Evolutionary conservation across 2,113 vertebrate species (phyloP), one percentile per base, ranked within the genome.

Genomic region (Riparia riparia): DNA sequence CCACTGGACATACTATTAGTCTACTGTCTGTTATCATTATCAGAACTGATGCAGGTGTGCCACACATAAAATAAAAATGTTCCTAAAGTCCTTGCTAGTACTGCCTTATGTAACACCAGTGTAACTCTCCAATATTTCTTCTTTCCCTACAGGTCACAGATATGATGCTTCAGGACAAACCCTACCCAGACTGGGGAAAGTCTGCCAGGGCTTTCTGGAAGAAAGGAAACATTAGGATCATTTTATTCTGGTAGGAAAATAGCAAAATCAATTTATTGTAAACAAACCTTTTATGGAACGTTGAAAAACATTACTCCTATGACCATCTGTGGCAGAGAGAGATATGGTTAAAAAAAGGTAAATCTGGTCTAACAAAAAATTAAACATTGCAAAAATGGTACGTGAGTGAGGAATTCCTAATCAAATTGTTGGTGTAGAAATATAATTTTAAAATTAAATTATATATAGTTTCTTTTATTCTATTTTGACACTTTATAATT

Each of bases 121-220:
- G 71, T 79, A 66, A 56, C 39, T 32, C 3, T 85, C 8, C 74
- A 8, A 63, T 77, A 18, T 31, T 91, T 60, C 21, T 96, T 70
- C 70, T 65, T 42, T 93, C 61, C 21, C 7, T 95, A 17, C 87
- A 99, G 99, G 99, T 99, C 92, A 99, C 99, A 21, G 99, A 99
- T 82, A 99, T 99, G 99, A 99, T 99, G 99, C 99, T 99, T 78
- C 99, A 99, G 96, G 99, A 99, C 94, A 98, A 99, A 51, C 98
- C 98, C 34, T 99, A 99, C 71, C 99, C 99, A 86, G 98, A 99
- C 31, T 99, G 99, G 99, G 99, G 99, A 50, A 99, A 98, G 93
- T 98, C 99, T 17, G 98, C 99, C 51, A 98, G 99, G 97, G 98
- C 98, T 82, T 99, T 99, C 96, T 99, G 99, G 99, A 99, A 99